Evolutionary conservation across 2,888 invertebrate species (phyloP).

Genomic region (Conomelus anceps): DNA sequence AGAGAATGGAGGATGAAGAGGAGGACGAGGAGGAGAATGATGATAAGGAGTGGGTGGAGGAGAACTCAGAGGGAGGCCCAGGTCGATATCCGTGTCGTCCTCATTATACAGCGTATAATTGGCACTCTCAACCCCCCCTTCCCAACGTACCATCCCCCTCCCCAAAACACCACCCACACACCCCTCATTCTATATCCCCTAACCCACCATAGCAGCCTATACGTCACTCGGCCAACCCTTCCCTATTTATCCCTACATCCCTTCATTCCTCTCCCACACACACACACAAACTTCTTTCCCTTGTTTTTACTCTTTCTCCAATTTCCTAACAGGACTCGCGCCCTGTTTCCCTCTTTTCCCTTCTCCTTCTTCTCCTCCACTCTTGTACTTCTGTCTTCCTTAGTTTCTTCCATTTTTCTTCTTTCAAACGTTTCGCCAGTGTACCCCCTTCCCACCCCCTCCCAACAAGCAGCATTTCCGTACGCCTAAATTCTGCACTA

Average conservation of each 20-base stretch:
- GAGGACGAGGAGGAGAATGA: background rate
- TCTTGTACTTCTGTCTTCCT: background rate
- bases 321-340: background rate
- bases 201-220: background rate
- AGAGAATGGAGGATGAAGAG: background rate
- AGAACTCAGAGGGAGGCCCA: background rate
- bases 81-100: background rate
- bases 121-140: slow-evolving; percentile 4
- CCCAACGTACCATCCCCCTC: background rate
- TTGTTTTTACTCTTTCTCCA: background rate
- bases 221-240: background rate
- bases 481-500: background rate
- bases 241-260: background rate
- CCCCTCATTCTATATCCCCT: slow-evolving; percentile 8
- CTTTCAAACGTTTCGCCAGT: background rate
- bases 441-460: background rate
- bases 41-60: background rate
- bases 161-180: background rate
- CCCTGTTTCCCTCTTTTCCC: background rate
- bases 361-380: background rate
- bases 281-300: background rate
- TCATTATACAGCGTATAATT: background rate
- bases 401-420: background rate
- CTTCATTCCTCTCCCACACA: background rate
- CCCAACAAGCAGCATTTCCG: no score